A percentile compares a stretch with the other conserved stretches of the same genome.
Conservation (phyloP, 2,797 vertebrate genomes). For the Echiichthys vipera region DNA sequence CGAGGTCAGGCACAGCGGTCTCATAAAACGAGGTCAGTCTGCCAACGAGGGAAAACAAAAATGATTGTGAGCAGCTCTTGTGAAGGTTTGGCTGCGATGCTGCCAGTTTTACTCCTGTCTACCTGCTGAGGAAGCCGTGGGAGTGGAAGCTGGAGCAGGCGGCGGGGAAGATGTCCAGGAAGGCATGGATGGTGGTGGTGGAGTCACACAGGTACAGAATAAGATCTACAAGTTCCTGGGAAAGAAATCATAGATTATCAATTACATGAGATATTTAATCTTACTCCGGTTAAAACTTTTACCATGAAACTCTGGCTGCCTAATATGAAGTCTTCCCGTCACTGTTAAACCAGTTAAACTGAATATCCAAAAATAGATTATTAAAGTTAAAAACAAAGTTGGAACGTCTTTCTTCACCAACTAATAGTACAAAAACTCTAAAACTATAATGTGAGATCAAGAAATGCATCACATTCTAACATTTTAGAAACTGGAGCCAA, state of each 20-base stretch:
- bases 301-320: not conserved
- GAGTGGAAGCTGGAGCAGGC: conserved; percentile 92
- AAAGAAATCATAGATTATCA: conserved; percentile 3
- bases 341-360: not conserved
- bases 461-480: no score
- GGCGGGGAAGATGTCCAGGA: conserved; percentile 92
- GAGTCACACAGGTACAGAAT: conserved; percentile 94
- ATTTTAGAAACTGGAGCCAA: no score
- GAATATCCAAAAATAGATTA: not conserved
- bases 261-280: not conserved
- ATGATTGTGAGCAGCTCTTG: not conserved
- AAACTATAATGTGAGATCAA: no score
- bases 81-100: not conserved
- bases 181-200: conserved; percentile 92
- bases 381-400: not conserved
- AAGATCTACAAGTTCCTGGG: conserved; percentile 91
- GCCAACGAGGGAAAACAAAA: conserved; percentile 31
- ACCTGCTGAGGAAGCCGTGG: conserved; percentile 93
- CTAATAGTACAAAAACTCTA: no score
- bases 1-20: conserved; percentile 89
- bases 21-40: conserved; percentile 95
- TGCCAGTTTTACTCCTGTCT: not conserved
- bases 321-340: not conserved
- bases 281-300: not conserved
- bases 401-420: no score